phyloP scores from a whole-genome alignment of 1,140 invertebrate genomes.

The Bicyclus anynana region DNA sequence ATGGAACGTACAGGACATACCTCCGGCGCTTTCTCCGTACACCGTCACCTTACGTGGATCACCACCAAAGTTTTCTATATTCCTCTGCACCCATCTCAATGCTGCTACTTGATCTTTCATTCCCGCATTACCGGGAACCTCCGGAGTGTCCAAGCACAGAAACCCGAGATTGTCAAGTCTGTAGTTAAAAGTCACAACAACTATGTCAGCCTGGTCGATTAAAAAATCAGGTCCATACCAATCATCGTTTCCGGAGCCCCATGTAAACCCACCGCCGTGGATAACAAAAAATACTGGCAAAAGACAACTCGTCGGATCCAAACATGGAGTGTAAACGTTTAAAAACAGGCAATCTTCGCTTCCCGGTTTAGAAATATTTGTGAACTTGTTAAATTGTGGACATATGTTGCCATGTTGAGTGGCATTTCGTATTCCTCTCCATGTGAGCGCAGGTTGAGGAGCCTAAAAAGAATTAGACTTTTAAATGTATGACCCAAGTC shows the following conservation, averaged over 20 bases:
- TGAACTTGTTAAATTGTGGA: not conserved
- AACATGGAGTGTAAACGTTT: not conserved
- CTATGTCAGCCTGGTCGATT: not conserved
- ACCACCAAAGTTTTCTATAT: constrained; percentile 78
- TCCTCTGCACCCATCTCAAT: constrained; percentile 46
- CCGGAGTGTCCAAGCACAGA: constrained; percentile 69
- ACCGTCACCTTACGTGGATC: constrained; percentile 72
- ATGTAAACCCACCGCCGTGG: not conserved
- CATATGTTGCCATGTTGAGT: not conserved
- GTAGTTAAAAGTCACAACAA: constrained; percentile 42
- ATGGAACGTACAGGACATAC: constrained; percentile 23
- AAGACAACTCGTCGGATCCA: not conserved
- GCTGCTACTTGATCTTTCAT: constrained; percentile 77
- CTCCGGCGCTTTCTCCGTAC: constrained; percentile 66
- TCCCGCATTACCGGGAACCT: constrained; percentile 79
- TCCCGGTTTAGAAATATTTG: not conserved
- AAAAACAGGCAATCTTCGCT: not conserved
- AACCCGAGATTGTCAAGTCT: constrained; percentile 65
- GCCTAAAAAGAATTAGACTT: too few species aligned
- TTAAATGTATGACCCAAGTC: too few species aligned
- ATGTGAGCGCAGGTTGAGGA: not conserved
- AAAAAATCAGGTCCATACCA: not conserved
- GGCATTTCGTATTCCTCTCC: not conserved
- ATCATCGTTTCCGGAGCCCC: not conserved
- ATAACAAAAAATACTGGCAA: not conserved